Evolutionary conservation across 2,113 vertebrate species (phyloP).

Genomic region (Pterocles orientalis): DNA sequence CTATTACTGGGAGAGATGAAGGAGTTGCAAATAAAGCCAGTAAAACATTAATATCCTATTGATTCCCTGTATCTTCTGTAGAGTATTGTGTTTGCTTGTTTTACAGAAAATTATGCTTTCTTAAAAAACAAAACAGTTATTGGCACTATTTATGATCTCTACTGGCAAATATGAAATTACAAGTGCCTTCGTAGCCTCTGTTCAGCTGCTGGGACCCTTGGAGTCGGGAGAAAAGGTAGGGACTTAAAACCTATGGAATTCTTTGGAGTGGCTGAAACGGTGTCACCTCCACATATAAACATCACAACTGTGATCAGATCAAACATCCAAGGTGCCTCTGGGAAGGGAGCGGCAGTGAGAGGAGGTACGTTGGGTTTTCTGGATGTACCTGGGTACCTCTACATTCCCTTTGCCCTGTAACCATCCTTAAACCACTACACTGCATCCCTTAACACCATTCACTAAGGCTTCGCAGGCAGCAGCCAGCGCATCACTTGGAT

Average conservation of each 20-base stretch:
- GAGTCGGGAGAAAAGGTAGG: neutral
- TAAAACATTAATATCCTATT: neutral
- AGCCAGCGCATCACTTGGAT: neutral
- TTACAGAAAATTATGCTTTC: neutral
- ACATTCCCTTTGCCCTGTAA: neutral
- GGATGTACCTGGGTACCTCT: neutral
- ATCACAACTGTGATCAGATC: neutral
- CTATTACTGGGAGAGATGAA: neutral
- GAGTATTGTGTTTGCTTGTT: accelerated
- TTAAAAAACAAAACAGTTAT: neutral
- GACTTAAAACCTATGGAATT: neutral
- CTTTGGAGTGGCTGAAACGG: neutral
- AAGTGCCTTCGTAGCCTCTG: neutral
- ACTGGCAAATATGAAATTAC: neutral
- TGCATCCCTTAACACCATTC: neutral
- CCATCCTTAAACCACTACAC: neutral
- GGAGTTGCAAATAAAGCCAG: neutral
- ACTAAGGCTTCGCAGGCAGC: neutral
- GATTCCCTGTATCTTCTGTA: neutral
- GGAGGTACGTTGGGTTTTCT: neutral
- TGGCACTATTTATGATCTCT: neutral
- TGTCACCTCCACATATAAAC: neutral
- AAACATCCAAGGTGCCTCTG: neutral
- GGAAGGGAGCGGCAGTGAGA: neutral
- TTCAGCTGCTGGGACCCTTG: neutral